Base-by-base conservation (phyloP, 2,113 vertebrate species). In the Vidua chalybeata region DNA sequence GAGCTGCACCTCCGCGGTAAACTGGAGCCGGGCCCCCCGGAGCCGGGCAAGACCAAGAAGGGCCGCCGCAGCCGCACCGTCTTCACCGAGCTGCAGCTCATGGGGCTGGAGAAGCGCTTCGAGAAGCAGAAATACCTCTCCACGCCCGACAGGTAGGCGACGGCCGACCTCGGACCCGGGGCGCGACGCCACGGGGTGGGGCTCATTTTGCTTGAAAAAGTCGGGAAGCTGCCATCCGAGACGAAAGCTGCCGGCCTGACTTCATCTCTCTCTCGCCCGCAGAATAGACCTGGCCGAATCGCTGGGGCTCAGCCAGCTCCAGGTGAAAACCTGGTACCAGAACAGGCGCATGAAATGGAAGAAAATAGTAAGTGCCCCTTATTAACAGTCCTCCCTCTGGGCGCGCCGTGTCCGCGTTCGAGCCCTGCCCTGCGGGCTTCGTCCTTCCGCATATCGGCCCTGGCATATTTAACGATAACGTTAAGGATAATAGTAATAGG, bases 311-410 rank as follows among this genome's bases (percentile, higher is more conserved):
- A 99, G 99, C 96, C 99, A 99, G 93, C 98, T 99, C 78, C 99
- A 99, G 95, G 99, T 99, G 97, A 99, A 99, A 97, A 99, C 99
- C 3, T 99, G 99, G 99, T 99, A 99, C 97, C 99, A 99, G 97
- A 99, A 99, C 97, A 98, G 99, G 93, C 98, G 99, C 94, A 99
- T 99, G 99, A 99, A 99, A 89, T 99, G 99, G 99, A 99, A 99
- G 98, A 99, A 99, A 98, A 99, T 99, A 96, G 99, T 99, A 98
- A 99, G 99, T 99, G 89, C 24, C 71, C 5, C 31, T 56, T 20
- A 11, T 43, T 31, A 35, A 49, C 4, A 17, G 63, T 18, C 8
- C 3, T 5, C 2, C 16, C 28, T 9, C 30, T 21, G 35, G 43
- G 41, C 20, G 7, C 21, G 7, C 11, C 3, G 33, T 22, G 46